Evolutionary conservation across 2,113 vertebrate genomes (phyloP), one percentile per base, ranked within the genome.

Genomic region (Astur gentilis): DNA sequence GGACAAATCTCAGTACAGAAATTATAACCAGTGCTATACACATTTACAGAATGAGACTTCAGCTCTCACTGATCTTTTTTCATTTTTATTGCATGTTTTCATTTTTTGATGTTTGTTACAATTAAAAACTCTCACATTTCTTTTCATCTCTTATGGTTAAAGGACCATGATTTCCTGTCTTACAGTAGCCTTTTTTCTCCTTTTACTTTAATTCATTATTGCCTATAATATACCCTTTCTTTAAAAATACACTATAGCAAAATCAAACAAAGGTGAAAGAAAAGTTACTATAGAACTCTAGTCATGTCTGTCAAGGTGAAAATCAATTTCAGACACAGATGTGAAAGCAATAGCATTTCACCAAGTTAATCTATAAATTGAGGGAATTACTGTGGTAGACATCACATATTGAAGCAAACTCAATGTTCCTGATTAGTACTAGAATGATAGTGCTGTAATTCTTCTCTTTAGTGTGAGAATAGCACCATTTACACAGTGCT

Each of bases 241-340:
- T 92, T 85, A 44, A 90, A 91, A 75, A 60, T 70, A 9, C 21
- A 45, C 55, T 36, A 9, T 32, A 55, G 71, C 12, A 64, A 87
- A 85, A 87, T 61, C 40, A 85, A 88, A 65, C 14, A 78, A 83
- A 78, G 7, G 27, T 89, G 75, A 61, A 96, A 90, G 64, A 90
- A 58, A 95, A 40, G 55, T 79, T 78, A n/a, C 62, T 93, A 5
- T 69, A 58, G 71, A 42, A n/a, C 45, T 92, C 40, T 34, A 88
- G 22, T 69, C 23, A 23, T 70, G 66, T 88, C 73, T 65, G 21
- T 67, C 44, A 82, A 64, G 25, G n/a, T 95, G 75, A 71, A 97
- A 97, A 96, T 93, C 50, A 49, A 57, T 97, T 94, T 91, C 52
- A 97, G 75, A 84, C 65, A 65, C 50, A 85, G 18, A 55, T 27